These are phyloP conservation scores for Stichodactyla helianthus DNA, from an alignment of 64 coral and sea anemone species.

Conservation along the genomic window DNA sequence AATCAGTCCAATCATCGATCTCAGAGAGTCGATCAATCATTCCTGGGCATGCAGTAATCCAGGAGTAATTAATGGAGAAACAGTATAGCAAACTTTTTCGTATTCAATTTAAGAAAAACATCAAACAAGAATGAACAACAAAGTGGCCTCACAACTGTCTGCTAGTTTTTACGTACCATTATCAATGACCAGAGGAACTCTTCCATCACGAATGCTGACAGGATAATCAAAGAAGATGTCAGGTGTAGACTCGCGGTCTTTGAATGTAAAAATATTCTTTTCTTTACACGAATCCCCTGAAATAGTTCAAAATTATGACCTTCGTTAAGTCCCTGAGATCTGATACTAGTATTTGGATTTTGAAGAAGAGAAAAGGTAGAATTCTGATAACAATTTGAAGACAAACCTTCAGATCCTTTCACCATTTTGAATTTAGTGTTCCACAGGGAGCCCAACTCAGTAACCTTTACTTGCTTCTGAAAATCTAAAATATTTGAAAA, in stretches of 20 bases:
- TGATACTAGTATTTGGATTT: background rate
- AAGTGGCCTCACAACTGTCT: background rate
- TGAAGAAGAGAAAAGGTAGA: background rate
- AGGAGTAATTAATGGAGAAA: no score
- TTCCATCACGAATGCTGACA: slow-evolving; percentile 54
- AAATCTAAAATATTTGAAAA: background rate
- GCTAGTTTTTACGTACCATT: slow-evolving; percentile 57
- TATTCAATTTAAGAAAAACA: no score
- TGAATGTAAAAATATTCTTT: slow-evolving; percentile 73
- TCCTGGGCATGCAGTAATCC: no score
- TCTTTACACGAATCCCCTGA: slow-evolving; percentile 1
- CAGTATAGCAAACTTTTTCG: no score
- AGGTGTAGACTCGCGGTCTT: slow-evolving; percentile 68
- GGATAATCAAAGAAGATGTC: slow-evolving; percentile 79
- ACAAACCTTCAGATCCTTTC: slow-evolving; percentile 26
- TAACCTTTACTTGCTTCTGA: background rate
- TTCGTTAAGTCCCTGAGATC: background rate
- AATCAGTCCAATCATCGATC: no score
- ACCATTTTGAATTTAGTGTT: slow-evolving; percentile 58
- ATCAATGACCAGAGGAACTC: slow-evolving; percentile 85
- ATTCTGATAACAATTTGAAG: background rate
- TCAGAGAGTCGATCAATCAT: no score
- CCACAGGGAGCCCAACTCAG: slow-evolving; percentile 7
- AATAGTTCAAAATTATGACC: background rate
- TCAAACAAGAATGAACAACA: background rate